phyloP scores from a whole-genome alignment of 1,140 invertebrate species.

The Oreohelix idahoensis region DNA sequence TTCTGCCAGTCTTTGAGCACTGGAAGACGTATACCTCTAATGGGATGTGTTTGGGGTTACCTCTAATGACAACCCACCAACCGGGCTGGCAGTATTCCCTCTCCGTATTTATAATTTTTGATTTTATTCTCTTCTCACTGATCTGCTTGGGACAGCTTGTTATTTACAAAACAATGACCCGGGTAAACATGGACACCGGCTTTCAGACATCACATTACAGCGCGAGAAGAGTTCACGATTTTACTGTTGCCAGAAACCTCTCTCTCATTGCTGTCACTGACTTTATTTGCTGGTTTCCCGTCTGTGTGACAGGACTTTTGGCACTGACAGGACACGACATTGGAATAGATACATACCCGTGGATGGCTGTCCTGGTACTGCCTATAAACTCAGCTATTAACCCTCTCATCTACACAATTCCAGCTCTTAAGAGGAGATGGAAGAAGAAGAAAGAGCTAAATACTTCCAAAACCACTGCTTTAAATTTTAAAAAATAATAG shows the following conservation, averaged over 20 bases:
- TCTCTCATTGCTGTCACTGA: constrained; percentile 40
- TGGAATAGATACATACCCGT: constrained; percentile 10
- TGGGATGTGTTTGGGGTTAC: constrained; percentile 33
- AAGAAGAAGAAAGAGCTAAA: not conserved
- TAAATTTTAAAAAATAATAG: not conserved
- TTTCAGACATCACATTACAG: not conserved
- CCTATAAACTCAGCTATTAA: constrained; percentile 41
- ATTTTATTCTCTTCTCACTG: constrained; percentile 2
- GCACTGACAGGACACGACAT: constrained; percentile 2
- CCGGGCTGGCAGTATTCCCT: not conserved
- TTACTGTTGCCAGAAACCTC: constrained; percentile 40
- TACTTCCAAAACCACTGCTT: not conserved
- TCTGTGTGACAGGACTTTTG: constrained; percentile 38
- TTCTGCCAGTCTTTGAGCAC: constrained; percentile 30
- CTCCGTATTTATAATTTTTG: not conserved
- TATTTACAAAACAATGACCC: constrained; percentile 46
- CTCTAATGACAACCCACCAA: not conserved
- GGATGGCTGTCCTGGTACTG: constrained; percentile 32
- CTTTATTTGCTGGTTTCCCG: constrained; percentile 48
- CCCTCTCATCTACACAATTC: constrained; percentile 39
- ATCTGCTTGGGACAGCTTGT: constrained; percentile 47
- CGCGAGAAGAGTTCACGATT: constrained; percentile 7
- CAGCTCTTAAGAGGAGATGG: not conserved
- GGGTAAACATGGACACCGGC: not conserved
- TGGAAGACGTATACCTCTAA: constrained; percentile 35